Evolutionary conservation across 2,888 invertebrate genomes (phyloP), one percentile per base, ranked within the genome.

Genomic region (Harpalus rubripes): DNA sequence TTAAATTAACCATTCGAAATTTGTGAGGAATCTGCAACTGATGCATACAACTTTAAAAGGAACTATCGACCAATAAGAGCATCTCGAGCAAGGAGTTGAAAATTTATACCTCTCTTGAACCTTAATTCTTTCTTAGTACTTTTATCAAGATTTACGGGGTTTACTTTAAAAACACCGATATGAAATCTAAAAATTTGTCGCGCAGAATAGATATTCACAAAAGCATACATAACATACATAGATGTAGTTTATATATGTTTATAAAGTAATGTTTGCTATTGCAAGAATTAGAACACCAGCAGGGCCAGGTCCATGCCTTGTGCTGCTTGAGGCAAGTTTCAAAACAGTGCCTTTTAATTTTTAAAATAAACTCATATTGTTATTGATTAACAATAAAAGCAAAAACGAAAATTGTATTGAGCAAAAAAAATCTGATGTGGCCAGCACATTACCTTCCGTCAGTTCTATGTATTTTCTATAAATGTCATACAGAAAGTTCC

Each of bases 31-130:
- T 52, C 8, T 12, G 10, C 3, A 52, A 12, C 0, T 52, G 10
- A 22, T 22, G 3, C 16, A 22, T 12, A 22, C 22, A 63, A 32
- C 15, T 74, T 74, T 18, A 44, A 39, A 74, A 16, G 44, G 18
- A 74, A 74, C 72, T 74, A 44, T 12, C 72, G 16, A 18, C 72
- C 72, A 74, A 74, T 44, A 44, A 44, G 72, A 44, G 18, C 2
- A 18, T 44, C 16, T 16, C 44, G 8, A 74, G 44, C 10, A 12
- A 74, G 18, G 44, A 74, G 44, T 18, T 74, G 72, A 74, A 74
- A 74, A 74, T 74, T 74, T 74, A 74, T 74, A 18, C 41, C 72
- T 12, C 72, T 74, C 72, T 74, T 74, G 72, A 16, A 74, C 72
- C 16, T 44, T 74, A 74, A 74, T 74, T 74, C 72, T 74, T 74